Evolutionary conservation across 2,113 vertebrate species (phyloP).

Genomic region (Alosa alosa): DNA sequence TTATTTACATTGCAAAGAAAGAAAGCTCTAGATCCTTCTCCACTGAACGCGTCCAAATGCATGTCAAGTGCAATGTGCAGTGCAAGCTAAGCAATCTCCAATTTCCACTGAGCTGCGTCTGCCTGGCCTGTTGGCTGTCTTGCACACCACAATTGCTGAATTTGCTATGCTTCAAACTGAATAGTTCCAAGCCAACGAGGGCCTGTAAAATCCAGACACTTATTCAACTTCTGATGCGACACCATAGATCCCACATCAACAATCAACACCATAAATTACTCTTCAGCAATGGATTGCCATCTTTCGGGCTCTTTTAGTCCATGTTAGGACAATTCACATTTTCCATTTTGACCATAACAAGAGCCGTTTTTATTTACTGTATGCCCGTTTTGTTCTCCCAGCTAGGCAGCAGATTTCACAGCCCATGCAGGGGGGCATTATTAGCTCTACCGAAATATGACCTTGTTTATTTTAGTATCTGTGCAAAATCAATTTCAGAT

Average conservation of each 20-base stretch:
- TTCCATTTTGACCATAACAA: constrained; percentile 45
- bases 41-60: not conserved
- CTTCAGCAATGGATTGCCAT: constrained; percentile 38
- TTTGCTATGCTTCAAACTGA: constrained; percentile 15
- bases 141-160: not conserved
- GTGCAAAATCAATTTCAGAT: constrained; percentile 53
- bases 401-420: constrained; percentile 34
- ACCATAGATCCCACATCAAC: constrained; percentile 1
- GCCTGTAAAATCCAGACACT: constrained; percentile 6
- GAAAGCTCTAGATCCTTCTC: not conserved
- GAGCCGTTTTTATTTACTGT: constrained; percentile 51
- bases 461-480: constrained; percentile 54
- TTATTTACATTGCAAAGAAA: not conserved
- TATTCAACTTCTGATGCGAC: constrained; percentile 7
- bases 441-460: constrained; percentile 47
- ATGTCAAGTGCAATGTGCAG: not conserved
- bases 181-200: not conserved
- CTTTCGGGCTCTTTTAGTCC: constrained; percentile 38
- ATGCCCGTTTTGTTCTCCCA: constrained; percentile 32
- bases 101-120: constrained; percentile 4
- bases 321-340: constrained; percentile 43
- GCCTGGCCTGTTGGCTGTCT: not conserved
- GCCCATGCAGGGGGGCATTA: constrained; percentile 34
- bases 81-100: not conserved
- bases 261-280: constrained; percentile 29